Evolutionary conservation across 2,113 vertebrate species (phyloP).

Genomic region (Istiophorus platypterus): DNA sequence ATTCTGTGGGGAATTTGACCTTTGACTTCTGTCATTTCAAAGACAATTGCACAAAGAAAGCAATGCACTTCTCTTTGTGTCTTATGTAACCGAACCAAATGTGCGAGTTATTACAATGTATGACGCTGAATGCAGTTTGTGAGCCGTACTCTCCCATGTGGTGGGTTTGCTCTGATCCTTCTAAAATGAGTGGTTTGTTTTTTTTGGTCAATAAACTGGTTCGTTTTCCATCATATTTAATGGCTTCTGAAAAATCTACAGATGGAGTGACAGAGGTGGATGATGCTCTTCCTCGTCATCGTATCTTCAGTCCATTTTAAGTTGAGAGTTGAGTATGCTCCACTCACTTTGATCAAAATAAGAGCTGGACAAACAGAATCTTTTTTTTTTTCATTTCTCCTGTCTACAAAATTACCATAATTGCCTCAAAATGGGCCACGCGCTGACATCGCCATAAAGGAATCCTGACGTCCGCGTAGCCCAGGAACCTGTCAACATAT

Average conservation of each 20-base stretch:
- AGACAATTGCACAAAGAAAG: too few relatives aligned
- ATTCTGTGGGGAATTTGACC: too few relatives aligned
- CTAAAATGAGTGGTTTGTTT: too few relatives aligned
- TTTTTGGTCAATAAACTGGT: too few relatives aligned
- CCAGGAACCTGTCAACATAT: neutral
- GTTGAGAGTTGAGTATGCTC: neutral
- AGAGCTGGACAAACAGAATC: slow-evolving; percentile 10
- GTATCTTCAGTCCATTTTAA: neutral
- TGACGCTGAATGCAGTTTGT: neutral
- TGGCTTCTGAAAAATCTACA: neutral
- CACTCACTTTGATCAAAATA: slow-evolving; percentile 18
- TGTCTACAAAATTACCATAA: slow-evolving; percentile 25
- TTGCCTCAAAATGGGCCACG: neutral
- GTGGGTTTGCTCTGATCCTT: too few relatives aligned
- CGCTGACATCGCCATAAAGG: slow-evolving; percentile 5
- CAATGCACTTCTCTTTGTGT: too few relatives aligned
- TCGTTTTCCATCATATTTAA: neutral
- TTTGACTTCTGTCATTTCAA: too few relatives aligned
- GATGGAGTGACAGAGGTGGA: neutral
- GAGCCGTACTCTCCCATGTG: neutral
- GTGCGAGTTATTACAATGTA: too few relatives aligned
- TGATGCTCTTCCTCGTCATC: slow-evolving; percentile 5
- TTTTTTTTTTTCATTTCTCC: too few relatives aligned
- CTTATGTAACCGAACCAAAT: too few relatives aligned
- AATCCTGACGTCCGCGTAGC: slow-evolving; percentile 4